phyloP scores from a whole-genome alignment of 2,113 vertebrate species.

The Columbina picui region DNA sequence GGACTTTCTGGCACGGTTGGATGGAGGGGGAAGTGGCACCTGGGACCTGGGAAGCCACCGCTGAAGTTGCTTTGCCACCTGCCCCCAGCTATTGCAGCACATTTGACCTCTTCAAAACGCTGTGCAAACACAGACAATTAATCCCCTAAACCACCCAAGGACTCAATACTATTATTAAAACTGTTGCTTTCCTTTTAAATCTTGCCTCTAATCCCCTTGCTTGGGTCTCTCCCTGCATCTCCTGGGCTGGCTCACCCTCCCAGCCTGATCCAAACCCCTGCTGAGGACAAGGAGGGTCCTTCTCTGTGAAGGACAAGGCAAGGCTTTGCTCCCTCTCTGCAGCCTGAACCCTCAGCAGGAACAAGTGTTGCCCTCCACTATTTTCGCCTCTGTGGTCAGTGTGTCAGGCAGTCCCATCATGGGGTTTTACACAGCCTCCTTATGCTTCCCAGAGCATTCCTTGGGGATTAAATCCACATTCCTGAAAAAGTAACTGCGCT shows the following conservation, averaged over 20 bases:
- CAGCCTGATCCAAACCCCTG: not conserved
- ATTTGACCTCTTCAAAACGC: conserved; percentile 18
- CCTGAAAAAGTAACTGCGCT: not conserved
- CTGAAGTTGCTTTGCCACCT: not conserved
- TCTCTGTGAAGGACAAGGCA: not conserved
- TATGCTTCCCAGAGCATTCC: not conserved
- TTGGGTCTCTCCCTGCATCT: not conserved
- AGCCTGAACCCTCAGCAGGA: not conserved
- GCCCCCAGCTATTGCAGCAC: not conserved
- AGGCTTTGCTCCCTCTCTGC: not conserved
- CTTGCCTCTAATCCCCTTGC: conserved; percentile 24
- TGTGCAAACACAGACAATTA: conserved; percentile 16
- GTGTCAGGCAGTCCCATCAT: accelerated
- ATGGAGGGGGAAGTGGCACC: not conserved
- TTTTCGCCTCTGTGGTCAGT: accelerated
- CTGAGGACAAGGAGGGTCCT: not conserved
- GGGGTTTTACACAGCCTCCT: not conserved
- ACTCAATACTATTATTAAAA: conserved; percentile 64
- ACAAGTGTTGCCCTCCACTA: accelerated
- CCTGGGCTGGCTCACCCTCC: not conserved
- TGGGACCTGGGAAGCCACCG: not conserved
- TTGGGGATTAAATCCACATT: conserved; percentile 20
- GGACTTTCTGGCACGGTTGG: accelerated
- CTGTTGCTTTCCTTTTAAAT: conserved; percentile 56
- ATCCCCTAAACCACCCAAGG: conserved; percentile 49